Evolutionary conservation across 2,888 invertebrate genomes (phyloP), one percentile per base, ranked within the genome.

Genomic region (Cephus rjabovi): DNA sequence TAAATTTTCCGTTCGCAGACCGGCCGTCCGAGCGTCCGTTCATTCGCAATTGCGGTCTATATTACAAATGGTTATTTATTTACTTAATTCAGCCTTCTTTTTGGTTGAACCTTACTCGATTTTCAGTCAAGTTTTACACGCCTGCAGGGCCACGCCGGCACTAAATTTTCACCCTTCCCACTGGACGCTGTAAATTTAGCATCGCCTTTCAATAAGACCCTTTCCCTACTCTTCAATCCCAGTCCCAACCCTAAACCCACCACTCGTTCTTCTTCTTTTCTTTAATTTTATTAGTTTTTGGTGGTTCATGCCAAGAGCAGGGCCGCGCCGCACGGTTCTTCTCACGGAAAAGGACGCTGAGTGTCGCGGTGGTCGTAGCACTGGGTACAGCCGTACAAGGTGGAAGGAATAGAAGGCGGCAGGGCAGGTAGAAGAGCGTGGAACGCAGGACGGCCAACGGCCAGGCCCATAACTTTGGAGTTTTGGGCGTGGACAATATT

Each of bases 101-200:
- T 37, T 69, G 81, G 68, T 74, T 68, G 79, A 78, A 81, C 81
- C 68, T 83, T 81, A 81, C 83, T 82, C 84, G 85, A 85, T 87
- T 87, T 86, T 87, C 84, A 85, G 85, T 81, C 75, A 76, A 83
- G 80, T 82, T 85, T 84, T 82, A 82, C 81, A 11, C 56, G 40
- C 34, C 11, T 35, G 23, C 73, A 12, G 34, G 15, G 2, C 31
- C 6, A 33, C 56, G 82, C 77, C 76, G 81, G 87, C 83, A 87
- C 86, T 89, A 89, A 89, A 89, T 88, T 88, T 88, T 86, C 88
- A 88, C 88, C 87, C 88, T 87, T 86, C 84, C 78, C 79, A 78
- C 84, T 78, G 83, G 79, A 37, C 68, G 85, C 83, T 84, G 87
- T 89, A 89, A 89, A 89, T 89, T 88, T 82, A 86, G 79, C 86